A percentile compares a stretch with the other conserved stretches of the same genome.
Evolutionary conservation across 2,797 vertebrate species (phyloP).

Genomic region (Phrynocephalus forsythii): DNA sequence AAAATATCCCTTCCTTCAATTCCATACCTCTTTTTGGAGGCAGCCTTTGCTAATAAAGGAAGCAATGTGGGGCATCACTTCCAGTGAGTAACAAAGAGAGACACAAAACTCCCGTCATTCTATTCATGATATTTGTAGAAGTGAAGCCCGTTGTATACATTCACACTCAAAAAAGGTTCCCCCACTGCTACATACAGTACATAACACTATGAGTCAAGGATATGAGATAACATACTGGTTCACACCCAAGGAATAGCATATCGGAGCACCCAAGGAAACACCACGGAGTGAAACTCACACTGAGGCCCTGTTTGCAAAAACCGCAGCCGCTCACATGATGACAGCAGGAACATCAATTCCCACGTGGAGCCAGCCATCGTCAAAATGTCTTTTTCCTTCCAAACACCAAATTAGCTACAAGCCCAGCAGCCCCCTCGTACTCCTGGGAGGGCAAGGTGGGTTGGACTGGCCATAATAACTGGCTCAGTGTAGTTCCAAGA

Average conservation of each 20-base stretch:
- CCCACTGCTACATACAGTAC: background rate
- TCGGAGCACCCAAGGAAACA: background rate
- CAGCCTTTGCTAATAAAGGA: background rate
- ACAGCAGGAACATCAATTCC: no score
- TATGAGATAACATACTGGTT: background rate
- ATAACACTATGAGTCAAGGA: background rate
- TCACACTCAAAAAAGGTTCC: background rate
- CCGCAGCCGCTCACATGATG: background rate
- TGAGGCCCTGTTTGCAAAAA: background rate
- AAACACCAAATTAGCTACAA: background rate
- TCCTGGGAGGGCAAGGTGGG: background rate
- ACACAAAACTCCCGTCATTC: background rate
- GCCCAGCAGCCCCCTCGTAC: background rate
- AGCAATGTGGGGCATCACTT: background rate
- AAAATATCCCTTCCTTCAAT: slow-evolving; percentile 4
- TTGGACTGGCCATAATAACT: background rate
- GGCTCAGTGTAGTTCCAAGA: background rate
- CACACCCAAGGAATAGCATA: background rate
- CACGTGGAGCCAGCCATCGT: background rate
- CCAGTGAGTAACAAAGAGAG: background rate
- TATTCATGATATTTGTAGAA: slow-evolving; percentile 1
- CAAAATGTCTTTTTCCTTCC: background rate
- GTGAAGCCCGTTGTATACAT: background rate
- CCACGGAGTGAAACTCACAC: background rate
- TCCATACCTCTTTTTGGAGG: background rate